Conservation (phyloP, 1,140 invertebrate genomes). For the Hycleus cichorii region DNA sequence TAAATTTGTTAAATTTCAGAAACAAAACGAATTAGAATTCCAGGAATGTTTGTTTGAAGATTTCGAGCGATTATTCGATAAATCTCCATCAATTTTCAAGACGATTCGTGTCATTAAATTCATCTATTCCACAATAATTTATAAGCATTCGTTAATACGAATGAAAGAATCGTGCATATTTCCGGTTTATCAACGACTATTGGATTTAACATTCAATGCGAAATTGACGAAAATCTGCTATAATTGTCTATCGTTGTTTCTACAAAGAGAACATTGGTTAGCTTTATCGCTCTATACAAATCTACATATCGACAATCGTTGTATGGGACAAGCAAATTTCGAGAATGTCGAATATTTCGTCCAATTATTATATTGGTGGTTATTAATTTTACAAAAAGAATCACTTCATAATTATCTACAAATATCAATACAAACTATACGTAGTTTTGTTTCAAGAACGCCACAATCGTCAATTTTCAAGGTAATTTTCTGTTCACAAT, state of each 20-base stretch:
- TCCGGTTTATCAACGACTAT: neutral
- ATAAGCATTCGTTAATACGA: slow-evolving; percentile 1
- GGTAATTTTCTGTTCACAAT: no score
- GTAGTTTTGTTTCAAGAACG: no score
- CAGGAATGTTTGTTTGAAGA: neutral
- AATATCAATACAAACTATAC: no score
- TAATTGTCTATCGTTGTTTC: neutral
- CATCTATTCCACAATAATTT: neutral
- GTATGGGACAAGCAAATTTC: no score
- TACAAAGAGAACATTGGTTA: slow-evolving; percentile 1
- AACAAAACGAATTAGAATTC: slow-evolving; percentile 1
- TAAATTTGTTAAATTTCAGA: neutral
- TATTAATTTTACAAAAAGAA: no score
- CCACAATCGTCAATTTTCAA: no score
- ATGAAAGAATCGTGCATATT: neutral
- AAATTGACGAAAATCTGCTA: neutral
- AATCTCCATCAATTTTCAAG: neutral
- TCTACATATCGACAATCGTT: no score
- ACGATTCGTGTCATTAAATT: neutral
- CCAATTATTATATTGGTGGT: no score
- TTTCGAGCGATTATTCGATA: neutral
- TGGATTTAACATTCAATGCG: neutral
- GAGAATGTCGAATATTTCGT: no score
- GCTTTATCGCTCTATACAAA: neutral
- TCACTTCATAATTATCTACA: no score